Evolutionary conservation across 2,888 invertebrate species (phyloP).

Genomic region (Monochamus alternatus): DNA sequence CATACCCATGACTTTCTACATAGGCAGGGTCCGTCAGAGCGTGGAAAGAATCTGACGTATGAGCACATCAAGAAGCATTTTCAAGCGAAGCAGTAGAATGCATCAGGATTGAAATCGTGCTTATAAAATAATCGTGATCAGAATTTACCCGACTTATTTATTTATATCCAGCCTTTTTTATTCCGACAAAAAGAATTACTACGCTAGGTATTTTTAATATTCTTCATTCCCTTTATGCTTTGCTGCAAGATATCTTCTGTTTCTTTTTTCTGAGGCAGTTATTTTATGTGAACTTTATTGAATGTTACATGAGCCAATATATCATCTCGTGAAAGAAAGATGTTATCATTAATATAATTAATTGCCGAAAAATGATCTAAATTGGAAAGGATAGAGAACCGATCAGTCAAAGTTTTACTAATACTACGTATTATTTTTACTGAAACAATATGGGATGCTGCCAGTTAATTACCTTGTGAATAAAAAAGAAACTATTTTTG

Average conservation of each 20-base stretch:
- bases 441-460: not conserved
- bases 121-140: constrained; percentile 56
- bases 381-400: not conserved
- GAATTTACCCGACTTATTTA: constrained; percentile 53
- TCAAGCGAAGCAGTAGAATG: constrained; percentile 49
- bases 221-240: not conserved
- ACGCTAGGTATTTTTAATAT: constrained; percentile 21
- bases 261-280: not conserved
- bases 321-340: not conserved
- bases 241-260: not conserved
- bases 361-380: too few species aligned
- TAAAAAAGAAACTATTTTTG: too few species aligned
- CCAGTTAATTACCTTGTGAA: not conserved
- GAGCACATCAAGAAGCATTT: constrained; percentile 31
- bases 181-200: constrained; percentile 24
- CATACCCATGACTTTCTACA: constrained; percentile 42
- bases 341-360: too few species aligned
- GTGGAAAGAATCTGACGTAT: constrained; percentile 41
- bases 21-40: constrained; percentile 40
- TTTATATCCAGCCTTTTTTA: constrained; percentile 48
- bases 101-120: constrained; percentile 57
- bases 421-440: not conserved
- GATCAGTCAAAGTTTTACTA: not conserved
- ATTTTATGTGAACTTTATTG: not conserved
- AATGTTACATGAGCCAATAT: not conserved